Conservation (phyloP, 2,113 vertebrate genomes). For the Pseudonaja textilis region DNA sequence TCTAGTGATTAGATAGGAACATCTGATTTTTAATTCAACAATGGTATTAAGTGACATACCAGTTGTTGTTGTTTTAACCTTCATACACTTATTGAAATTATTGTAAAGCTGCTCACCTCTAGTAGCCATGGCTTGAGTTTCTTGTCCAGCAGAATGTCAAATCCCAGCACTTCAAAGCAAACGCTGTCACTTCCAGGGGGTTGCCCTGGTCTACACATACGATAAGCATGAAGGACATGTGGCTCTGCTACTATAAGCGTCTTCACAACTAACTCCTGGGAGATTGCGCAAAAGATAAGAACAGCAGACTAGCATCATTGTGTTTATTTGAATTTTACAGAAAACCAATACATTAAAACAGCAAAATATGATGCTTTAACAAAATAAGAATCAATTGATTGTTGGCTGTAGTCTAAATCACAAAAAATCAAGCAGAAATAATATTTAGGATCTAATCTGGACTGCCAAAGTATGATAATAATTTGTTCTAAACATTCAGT, state of each 20-base stretch:
- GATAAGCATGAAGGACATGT: conserved; percentile 94
- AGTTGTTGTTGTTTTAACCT: not conserved
- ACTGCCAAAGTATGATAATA: not conserved
- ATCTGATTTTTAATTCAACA: not conserved
- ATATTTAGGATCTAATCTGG: not conserved
- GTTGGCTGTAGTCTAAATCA: not conserved
- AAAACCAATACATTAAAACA: not conserved
- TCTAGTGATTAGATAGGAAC: not conserved
- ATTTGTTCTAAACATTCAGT: not conserved
- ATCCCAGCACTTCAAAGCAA: conserved; percentile 96
- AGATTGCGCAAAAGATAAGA: conserved; percentile 33
- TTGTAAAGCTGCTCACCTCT: conserved; percentile 79
- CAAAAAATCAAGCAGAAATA: not conserved
- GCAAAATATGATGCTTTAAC: not conserved
- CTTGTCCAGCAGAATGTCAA: conserved; percentile 96
- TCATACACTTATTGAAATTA: not conserved
- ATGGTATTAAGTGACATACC: not conserved
- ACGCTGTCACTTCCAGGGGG: conserved; percentile 95
- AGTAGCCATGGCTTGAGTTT: conserved; percentile 98
- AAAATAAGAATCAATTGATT: not conserved
- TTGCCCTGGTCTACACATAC: conserved; percentile 96
- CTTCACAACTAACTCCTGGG: conserved; percentile 94
- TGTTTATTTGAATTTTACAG: not conserved
- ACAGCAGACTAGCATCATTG: conserved; percentile 1
- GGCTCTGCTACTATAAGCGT: conserved; percentile 96